phyloP scores from a whole-genome alignment of 1,140 invertebrate genomes.

The Leptestheria dahalacensis region DNA sequence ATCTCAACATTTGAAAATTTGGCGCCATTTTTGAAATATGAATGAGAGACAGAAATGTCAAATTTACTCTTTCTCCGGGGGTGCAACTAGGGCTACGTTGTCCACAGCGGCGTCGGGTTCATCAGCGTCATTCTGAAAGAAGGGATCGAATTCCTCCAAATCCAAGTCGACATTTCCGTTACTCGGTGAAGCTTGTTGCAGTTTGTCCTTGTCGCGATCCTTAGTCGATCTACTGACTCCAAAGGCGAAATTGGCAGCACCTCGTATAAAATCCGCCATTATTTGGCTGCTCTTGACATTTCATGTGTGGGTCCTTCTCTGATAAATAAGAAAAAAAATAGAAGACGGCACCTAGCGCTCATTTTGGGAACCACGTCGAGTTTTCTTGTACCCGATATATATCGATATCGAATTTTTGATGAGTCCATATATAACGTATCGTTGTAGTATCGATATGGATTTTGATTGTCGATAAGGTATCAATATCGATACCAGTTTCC shows the following conservation, averaged over 20 bases:
- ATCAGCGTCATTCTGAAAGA: constrained; percentile 42
- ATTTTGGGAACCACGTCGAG: too few species aligned
- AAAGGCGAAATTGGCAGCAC: neutral
- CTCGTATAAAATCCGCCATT: constrained; percentile 11
- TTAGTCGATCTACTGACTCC: constrained; percentile 2
- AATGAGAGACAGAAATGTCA: neutral
- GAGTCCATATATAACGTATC: too few species aligned
- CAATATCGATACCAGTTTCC: too few species aligned
- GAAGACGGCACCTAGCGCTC: neutral
- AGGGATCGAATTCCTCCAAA: constrained; percentile 56
- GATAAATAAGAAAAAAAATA: neutral
- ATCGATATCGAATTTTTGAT: too few species aligned
- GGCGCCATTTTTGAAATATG: neutral
- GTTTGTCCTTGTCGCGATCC: constrained; percentile 24
- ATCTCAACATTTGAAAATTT: neutral
- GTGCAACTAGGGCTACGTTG: constrained; percentile 36
- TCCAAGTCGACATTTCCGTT: constrained; percentile 61
- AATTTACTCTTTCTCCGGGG: constrained; percentile 42
- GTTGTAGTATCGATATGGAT: too few species aligned
- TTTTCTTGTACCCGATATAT: too few species aligned
- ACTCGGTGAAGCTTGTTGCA: constrained; percentile 54
- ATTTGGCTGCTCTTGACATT: neutral
- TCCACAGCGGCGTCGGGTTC: constrained; percentile 53
- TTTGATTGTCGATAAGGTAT: too few species aligned
- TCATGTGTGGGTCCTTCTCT: neutral